Conservation (phyloP, 1,140 invertebrate species). For the Limonius californicus region DNA sequence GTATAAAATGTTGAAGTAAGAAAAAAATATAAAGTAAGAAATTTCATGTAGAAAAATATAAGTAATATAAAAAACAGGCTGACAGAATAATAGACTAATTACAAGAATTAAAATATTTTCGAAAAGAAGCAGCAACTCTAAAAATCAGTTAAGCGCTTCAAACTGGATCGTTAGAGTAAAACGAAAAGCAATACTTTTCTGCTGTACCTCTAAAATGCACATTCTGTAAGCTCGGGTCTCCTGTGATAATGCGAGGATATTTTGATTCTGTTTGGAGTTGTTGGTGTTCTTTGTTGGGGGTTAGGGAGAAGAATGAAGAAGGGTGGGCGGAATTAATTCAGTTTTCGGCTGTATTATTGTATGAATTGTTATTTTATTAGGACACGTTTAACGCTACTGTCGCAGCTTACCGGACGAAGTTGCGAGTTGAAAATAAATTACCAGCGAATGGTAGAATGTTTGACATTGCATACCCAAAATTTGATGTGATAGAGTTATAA, state of each 20-base stretch:
- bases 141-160: too few relatives aligned
- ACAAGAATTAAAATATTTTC: too few relatives aligned
- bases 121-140: too few relatives aligned
- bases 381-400: background rate
- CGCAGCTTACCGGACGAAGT: too few relatives aligned
- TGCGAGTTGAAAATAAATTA: too few relatives aligned
- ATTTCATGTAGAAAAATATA: too few relatives aligned
- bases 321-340: constrained; percentile 21
- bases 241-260: constrained; percentile 19
- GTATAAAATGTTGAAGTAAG: too few relatives aligned
- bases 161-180: too few relatives aligned
- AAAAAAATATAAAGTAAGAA: too few relatives aligned
- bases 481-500: background rate
- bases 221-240: background rate
- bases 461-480: background rate
- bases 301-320: constrained; percentile 2
- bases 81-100: too few relatives aligned
- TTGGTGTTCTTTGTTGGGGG: constrained; percentile 18
- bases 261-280: constrained; percentile 22
- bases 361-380: constrained; percentile 24
- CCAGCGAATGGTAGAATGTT: background rate
- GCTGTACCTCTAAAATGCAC: background rate
- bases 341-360: constrained; percentile 19
- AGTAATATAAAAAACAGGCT: too few relatives aligned
- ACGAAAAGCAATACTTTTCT: too few relatives aligned